phyloP scores from a whole-genome alignment of 2,113 vertebrate species.

The Zosterops lateralis region DNA sequence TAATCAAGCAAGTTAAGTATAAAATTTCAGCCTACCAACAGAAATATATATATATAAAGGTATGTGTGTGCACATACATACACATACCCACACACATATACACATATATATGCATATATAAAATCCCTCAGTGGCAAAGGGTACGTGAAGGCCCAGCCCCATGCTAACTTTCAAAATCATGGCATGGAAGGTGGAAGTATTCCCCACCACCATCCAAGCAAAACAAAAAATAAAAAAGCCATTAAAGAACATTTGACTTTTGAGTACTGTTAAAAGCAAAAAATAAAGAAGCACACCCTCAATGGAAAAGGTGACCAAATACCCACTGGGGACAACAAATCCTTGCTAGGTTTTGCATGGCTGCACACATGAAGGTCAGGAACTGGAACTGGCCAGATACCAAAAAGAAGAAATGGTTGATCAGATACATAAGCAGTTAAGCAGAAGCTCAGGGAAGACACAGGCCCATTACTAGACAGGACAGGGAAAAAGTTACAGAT shows the following conservation, averaged over 20 bases:
- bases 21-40: not conserved
- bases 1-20: not conserved
- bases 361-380: not conserved
- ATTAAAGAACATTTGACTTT: not conserved
- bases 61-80: too few relatives aligned
- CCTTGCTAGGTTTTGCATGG: not conserved
- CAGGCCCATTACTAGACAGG: not conserved
- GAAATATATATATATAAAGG: not conserved
- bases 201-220: not conserved
- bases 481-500: not conserved
- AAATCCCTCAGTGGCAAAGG: not conserved
- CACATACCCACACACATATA: not conserved
- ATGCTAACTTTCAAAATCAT: not conserved
- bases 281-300: not conserved
- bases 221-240: not conserved
- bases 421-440: not conserved
- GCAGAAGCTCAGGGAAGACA: not conserved
- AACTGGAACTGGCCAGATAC: not conserved
- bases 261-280: not conserved
- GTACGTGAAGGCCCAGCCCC: not conserved
- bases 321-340: not conserved
- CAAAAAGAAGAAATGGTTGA: not conserved
- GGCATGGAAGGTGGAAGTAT: not conserved
- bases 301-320: not conserved
- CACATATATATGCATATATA: not conserved